phyloP scores from a whole-genome alignment of 2,797 vertebrate species.

The Anomalospiza imberbis region DNA sequence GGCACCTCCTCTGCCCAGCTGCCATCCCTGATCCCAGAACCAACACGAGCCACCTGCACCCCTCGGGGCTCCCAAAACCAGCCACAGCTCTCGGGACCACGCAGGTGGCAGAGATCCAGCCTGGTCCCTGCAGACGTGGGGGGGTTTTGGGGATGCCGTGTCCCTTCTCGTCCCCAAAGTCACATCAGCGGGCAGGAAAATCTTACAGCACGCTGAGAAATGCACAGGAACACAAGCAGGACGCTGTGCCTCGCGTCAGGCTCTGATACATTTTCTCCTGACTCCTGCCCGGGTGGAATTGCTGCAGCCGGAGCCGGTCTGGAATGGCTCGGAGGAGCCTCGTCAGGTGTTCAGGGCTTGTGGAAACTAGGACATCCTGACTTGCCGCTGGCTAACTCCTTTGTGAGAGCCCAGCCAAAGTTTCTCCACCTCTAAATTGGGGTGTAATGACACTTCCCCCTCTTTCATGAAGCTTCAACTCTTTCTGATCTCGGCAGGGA shows the following conservation, averaged over 20 bases:
- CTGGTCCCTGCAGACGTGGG: rapidly evolving
- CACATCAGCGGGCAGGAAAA: not conserved
- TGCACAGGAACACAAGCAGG: not conserved
- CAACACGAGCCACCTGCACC: not conserved
- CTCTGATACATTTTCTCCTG: not conserved
- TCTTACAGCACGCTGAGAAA: rapidly evolving
- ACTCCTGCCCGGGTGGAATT: not conserved
- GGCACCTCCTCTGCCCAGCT: not conserved
- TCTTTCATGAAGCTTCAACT: slow-evolving; percentile 45
- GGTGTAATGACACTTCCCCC: slow-evolving; percentile 32
- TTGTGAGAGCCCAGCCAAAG: slow-evolving; percentile 33
- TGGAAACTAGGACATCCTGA: slow-evolving; percentile 33
- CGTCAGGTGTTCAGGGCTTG: slow-evolving; percentile 15
- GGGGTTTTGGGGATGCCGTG: not conserved
- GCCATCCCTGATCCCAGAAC: not conserved
- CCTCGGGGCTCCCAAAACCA: not conserved
- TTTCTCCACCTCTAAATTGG: slow-evolving; percentile 39
- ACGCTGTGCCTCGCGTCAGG: not conserved
- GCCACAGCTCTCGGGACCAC: not conserved
- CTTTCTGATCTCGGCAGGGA: slow-evolving; percentile 22
- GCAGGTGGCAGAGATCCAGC: not conserved
- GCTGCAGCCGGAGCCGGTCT: not conserved
- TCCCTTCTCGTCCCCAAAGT: not conserved
- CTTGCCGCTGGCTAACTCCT: slow-evolving; percentile 43
- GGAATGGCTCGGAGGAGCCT: not conserved